Base-by-base conservation (phyloP, 2,888 invertebrate genomes). In the Blastobasis adustella region DNA sequence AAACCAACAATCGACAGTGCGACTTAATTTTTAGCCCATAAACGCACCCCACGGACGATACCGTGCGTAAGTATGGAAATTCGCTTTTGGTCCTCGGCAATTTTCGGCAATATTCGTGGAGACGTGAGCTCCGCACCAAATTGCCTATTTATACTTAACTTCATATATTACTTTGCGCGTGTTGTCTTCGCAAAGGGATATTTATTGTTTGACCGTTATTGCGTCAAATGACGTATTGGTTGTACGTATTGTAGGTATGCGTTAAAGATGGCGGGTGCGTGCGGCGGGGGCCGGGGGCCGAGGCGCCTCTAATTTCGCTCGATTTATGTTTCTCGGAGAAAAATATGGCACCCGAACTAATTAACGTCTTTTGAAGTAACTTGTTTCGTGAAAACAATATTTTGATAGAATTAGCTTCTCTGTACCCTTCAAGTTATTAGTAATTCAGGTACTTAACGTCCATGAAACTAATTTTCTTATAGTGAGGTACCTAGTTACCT, bases 131-230 rank as follows among this genome's bases (percentile, higher is more conserved):
- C 75, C 79, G 73, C 74, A 80, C 83, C 81, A 86, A 89, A 89
- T 88, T 83, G 89, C 88, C 89, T 89, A 87, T 89, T 89, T 89
- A 89, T 89, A 87, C 89, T 85, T 86, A 82, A 89, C 87, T 88
- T 89, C 89, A 89, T 89, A 89, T 88, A 89, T 89, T 89, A 89
- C 88, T 86, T 85, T 86, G 82, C 83, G 86, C 82, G 78, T 85
- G 87, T 86, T 88, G 88, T 88, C 88, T 88, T 85, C 79, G 82
- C 84, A 86, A 88, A 88, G 79, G 81, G 78, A 85, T 87, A 88
- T 88, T 88, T 88, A 88, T 88, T 76, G 86, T 83, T 83, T 82
- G 85, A 80, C 87, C 85, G 82, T 88, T 87, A 88, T 86, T 88
- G 83, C 88, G 76, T 80, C 81, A 73, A 85, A 88, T 88, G 88